These are phyloP conservation scores for Actinia equina DNA, from an alignment of 64 coral and sea anemone genomes.

Conservation along the genomic window DNA sequence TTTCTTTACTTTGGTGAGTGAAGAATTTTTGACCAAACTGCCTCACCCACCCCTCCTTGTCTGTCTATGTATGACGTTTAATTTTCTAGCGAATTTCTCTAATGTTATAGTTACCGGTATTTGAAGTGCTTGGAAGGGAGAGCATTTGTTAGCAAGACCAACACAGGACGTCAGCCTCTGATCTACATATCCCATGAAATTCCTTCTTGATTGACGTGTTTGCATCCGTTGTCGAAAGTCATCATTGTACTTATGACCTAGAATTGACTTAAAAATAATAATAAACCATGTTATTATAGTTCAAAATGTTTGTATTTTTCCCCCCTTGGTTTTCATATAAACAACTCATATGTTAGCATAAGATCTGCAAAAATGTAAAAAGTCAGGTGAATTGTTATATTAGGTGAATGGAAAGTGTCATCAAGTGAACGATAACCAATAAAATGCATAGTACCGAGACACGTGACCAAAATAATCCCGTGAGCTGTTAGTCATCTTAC, in stretches of 20 bases:
- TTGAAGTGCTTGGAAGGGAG: conserved; percentile 87
- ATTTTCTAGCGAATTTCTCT: not conserved
- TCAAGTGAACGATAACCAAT: too few relatives aligned
- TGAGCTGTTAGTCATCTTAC: conserved; percentile 20
- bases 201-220: conserved; percentile 70
- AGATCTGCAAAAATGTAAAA: not conserved
- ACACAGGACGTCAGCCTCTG: conserved; percentile 56
- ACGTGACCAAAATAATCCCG: not conserved
- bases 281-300: not conserved
- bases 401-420: not conserved
- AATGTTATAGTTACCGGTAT: conserved; percentile 47
- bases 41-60: too few relatives aligned
- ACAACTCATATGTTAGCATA: too few relatives aligned
- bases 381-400: not conserved
- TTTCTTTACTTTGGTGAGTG: too few relatives aligned
- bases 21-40: too few relatives aligned
- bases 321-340: too few relatives aligned
- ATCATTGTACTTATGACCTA: conserved; percentile 86
- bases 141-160: conserved; percentile 49
- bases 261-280: conserved; percentile 64
- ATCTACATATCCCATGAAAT: conserved; percentile 83
- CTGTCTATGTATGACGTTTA: too few relatives aligned
- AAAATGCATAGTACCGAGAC: too few relatives aligned
- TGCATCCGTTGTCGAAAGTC: conserved; percentile 91
- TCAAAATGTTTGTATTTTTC: too few relatives aligned